A percentile compares a stretch with the other conserved stretches of the same genome.
phyloP scores from a whole-genome alignment of 2,113 vertebrate genomes.

The Ochotona princeps region DNA sequence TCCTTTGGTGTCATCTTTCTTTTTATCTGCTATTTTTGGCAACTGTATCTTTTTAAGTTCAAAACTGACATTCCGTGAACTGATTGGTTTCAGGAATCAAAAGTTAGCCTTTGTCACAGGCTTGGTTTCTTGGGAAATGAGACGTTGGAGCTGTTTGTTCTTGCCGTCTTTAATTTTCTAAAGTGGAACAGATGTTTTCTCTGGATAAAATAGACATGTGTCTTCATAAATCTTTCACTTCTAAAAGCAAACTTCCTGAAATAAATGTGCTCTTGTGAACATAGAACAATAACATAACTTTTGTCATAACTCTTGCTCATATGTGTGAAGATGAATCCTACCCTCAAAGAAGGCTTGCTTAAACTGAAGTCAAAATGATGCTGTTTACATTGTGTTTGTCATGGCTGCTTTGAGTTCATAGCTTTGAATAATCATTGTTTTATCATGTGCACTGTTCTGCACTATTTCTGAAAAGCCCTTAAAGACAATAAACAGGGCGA shows the following conservation, averaged over 20 bases:
- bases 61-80: neutral
- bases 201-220: neutral
- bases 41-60: neutral
- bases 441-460: neutral
- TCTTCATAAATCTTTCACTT: constrained; percentile 26
- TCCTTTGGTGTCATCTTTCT: neutral
- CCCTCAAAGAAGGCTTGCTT: neutral
- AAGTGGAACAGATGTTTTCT: constrained; percentile 37
- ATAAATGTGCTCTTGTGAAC: neutral
- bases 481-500: neutral
- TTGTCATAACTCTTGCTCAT: neutral
- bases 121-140: constrained; percentile 10
- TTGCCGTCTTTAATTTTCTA: constrained; percentile 35
- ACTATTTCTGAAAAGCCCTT: neutral
- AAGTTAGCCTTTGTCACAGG: constrained; percentile 40
- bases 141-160: neutral
- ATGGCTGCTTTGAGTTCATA: neutral
- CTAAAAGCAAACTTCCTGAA: constrained; percentile 48
- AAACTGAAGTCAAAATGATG: neutral
- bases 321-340: neutral
- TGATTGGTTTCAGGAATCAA: constrained; percentile 32
- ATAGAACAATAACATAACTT: neutral
- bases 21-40: neutral
- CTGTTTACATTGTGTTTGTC: neutral
- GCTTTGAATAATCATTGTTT: neutral